These are phyloP conservation scores for Hirudo medicinalis DNA, from an alignment of 1,140 invertebrate genomes.

Conservation along the genomic window DNA sequence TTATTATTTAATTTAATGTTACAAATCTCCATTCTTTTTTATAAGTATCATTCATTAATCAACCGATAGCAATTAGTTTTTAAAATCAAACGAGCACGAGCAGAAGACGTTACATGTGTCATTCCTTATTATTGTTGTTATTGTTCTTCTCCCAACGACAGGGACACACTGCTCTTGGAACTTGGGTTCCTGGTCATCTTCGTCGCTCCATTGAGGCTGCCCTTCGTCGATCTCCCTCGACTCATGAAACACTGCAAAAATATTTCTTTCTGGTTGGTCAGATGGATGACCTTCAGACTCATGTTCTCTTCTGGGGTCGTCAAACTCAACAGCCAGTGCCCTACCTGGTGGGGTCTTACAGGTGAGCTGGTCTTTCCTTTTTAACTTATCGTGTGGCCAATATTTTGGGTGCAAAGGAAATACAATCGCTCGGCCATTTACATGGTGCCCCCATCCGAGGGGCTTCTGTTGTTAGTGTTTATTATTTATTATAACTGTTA, in stretches of 20 bases:
- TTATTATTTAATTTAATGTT: too few species aligned
- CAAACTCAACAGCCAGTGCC: conserved; percentile 61
- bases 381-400: too few species aligned
- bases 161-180: conserved; percentile 65
- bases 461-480: neutral
- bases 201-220: conserved; percentile 51
- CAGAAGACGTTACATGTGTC: too few species aligned
- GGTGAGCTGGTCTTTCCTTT: conserved; percentile 41
- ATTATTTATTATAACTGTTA: neutral
- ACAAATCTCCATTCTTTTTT: too few species aligned
- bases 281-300: conserved; percentile 64
- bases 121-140: neutral
- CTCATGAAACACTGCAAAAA: conserved; percentile 31
- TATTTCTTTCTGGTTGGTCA: conserved; percentile 57
- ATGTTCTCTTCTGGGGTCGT: conserved; percentile 62
- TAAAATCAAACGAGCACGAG: too few species aligned
- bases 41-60: too few species aligned
- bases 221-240: conserved; percentile 4
- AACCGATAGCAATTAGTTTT: too few species aligned
- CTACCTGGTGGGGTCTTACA: conserved; percentile 66
- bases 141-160: conserved; percentile 25
- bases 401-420: too few species aligned
- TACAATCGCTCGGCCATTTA: too few species aligned
- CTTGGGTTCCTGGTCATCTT: conserved; percentile 60
- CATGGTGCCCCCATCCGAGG: too few species aligned